phyloP scores from a whole-genome alignment of 2,888 invertebrate species.

The Agonopterix subpropinquella region DNA sequence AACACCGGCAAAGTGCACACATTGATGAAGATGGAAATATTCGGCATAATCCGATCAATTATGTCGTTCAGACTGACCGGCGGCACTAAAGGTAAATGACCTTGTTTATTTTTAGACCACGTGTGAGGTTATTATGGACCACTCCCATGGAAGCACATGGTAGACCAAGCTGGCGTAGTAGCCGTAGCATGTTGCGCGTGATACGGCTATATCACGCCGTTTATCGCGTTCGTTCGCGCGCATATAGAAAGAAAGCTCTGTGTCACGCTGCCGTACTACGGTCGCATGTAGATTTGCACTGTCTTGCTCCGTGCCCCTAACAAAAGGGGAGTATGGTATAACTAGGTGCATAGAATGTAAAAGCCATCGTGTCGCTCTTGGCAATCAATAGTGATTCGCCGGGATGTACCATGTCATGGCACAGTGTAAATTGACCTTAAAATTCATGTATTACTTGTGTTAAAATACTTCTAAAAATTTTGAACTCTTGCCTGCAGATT shows the following conservation, averaged over 20 bases:
- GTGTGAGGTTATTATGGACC: conserved; percentile 18
- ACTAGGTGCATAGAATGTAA: conserved; percentile 66
- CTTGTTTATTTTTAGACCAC: conserved; percentile 23
- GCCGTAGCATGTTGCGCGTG: background rate
- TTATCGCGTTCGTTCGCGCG: too few relatives aligned
- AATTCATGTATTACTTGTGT: too few relatives aligned
- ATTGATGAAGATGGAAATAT: conserved; percentile 93
- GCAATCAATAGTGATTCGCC: conserved; percentile 40
- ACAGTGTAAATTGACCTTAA: conserved; percentile 22
- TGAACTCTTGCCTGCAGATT: conserved; percentile 82
- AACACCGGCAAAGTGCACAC: conserved; percentile 99
- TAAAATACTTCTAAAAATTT: background rate
- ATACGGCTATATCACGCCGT: too few relatives aligned
- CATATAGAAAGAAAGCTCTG: too few relatives aligned
- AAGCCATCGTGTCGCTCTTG: conserved; percentile 68
- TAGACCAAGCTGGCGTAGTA: background rate
- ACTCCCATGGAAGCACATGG: background rate
- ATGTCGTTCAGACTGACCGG: conserved; percentile 98
- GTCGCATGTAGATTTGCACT: conserved; percentile 38
- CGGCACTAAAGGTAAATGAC: conserved; percentile 89
- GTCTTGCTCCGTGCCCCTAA: conserved; percentile 65
- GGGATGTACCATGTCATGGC: conserved; percentile 62
- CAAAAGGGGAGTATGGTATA: conserved; percentile 50
- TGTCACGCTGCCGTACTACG: too few relatives aligned
- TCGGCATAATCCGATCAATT: conserved; percentile 96